Evolutionary conservation across 1,140 invertebrate species (phyloP), one percentile per base, ranked within the genome.

Genomic region (Rhizoglyphus robini): DNA sequence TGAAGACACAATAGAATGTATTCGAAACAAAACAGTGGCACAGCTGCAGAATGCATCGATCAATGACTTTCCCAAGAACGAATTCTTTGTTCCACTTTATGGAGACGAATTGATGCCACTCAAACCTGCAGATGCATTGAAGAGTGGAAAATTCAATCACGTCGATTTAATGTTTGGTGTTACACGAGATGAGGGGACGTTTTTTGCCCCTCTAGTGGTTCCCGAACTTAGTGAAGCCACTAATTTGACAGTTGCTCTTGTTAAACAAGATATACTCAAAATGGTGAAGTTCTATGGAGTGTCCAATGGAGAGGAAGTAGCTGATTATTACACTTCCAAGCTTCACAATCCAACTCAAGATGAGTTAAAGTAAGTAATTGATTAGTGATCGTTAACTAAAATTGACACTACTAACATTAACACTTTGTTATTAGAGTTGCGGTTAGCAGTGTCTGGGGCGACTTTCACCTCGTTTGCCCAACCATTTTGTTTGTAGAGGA

Each of bases 141-240:
- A 46, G 41, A 23, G 15, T 15, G 41, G 41, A 46, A 15, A 46
- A 23, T 15, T 46, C 15, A 46, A 46, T 23, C 88, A 88, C 25
- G 90, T 15, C 13, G 54, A 88, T 70, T 85, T 96, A 67, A 77
- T 98, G 20, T 84, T 95, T 80, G 94, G 94, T 4, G 89, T 86
- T 34, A 96, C 95, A 73, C 85, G 84, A 1, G 91, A 98, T 74
- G 94, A 98, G 76, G 91, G 90, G 8, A 89, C 87, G 72, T 96
- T 89, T 72, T 96, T 94, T 73, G 41, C 41, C 41, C 41, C 41
- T 15, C 15, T 46, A 23, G 15, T 46, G 15, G 15, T 46, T n/a
- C n/a, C n/a, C n/a, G n/a, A n/a, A n/a, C n/a, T n/a, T n/a, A n/a
- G n/a, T n/a, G n/a, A n/a, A n/a, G 41, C 15, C 15, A 46, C 41